A percentile compares a stretch with the other conserved stretches of the same genome.
Evolutionary conservation across 2,888 invertebrate species (phyloP).

Genomic region (Dromius quadrimaculatus): DNA sequence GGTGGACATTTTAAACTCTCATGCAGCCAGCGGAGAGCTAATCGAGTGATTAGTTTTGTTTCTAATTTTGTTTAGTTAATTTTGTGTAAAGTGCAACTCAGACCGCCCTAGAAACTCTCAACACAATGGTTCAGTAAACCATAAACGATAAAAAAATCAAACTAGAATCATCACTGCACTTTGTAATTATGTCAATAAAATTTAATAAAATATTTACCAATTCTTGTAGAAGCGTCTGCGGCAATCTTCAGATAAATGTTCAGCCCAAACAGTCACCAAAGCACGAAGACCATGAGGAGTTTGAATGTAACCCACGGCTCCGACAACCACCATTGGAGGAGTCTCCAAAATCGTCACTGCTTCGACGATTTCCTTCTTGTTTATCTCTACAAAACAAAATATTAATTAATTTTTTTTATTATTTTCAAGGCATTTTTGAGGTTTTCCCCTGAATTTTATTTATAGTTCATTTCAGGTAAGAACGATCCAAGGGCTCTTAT

Average conservation of each 20-base stretch:
- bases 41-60: conserved; percentile 47
- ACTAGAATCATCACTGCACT: conserved; percentile 75
- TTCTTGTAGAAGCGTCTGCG: conserved; percentile 99
- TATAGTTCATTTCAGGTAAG: too few relatives aligned
- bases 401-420: too few relatives aligned
- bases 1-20: conserved; percentile 70
- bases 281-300: conserved; percentile 97
- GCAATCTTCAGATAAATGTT: conserved; percentile 99
- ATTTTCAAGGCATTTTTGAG: too few relatives aligned
- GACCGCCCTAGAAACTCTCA: conserved; percentile 82
- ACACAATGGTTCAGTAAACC: conserved; percentile 77
- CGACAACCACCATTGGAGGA: conserved; percentile 98
- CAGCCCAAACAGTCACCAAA: conserved; percentile 97
- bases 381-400: conserved; percentile 91
- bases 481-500: too few relatives aligned
- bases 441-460: too few relatives aligned
- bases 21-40: conserved; percentile 80
- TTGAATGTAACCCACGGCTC: conserved; percentile 98
- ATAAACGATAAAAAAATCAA: conserved; percentile 69
- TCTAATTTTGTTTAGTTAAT: neutral
- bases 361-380: conserved; percentile 99
- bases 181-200: neutral
- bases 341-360: conserved; percentile 98
- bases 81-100: conserved; percentile 65
- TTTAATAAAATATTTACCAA: conserved; percentile 75